Evolutionary conservation across 2,113 vertebrate genomes (phyloP).

Genomic region (Nannobrachium achirus): DNA sequence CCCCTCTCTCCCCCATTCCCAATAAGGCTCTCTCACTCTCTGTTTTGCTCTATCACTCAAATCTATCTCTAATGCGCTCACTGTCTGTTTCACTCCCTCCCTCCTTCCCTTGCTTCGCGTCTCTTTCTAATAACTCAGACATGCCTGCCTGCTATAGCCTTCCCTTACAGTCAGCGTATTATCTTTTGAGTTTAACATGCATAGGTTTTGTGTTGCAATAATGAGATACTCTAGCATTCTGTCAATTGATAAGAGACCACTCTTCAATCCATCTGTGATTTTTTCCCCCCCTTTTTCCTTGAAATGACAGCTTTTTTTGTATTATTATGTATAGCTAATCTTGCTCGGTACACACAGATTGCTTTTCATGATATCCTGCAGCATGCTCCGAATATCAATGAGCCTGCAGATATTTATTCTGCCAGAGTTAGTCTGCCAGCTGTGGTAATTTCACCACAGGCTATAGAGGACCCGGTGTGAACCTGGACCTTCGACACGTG

Average conservation of each 20-base stretch:
- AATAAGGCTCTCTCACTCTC: not conserved
- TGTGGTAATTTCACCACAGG: not conserved
- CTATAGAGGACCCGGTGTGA: not conserved
- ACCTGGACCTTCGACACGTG: slow-evolving; percentile 21
- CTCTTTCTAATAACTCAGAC: slow-evolving; percentile 1
- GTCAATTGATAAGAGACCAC: not conserved
- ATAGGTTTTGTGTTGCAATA: slow-evolving; percentile 28
- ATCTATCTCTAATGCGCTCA: slow-evolving; percentile 1
- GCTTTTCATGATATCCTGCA: not conserved
- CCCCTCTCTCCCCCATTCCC: not conserved
- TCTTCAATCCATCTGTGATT: slow-evolving; percentile 19
- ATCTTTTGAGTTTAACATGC: not conserved
- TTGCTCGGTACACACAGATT: not conserved
- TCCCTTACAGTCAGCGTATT: slow-evolving; percentile 37
- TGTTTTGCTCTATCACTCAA: not conserved
- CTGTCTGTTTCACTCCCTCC: slow-evolving; percentile 8
- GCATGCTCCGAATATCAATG: not conserved
- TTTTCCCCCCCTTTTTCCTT: not conserved
- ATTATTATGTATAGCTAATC: slow-evolving; percentile 19
- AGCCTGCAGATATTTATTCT: slow-evolving; percentile 3
- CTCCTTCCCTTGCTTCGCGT: slow-evolving; percentile 16
- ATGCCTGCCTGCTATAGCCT: slow-evolving; percentile 12
- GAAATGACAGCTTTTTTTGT: slow-evolving; percentile 10
- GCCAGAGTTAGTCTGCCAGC: not conserved
- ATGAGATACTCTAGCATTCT: not conserved